Evolutionary conservation across 2,113 vertebrate species (phyloP), one percentile per base, ranked within the genome.

Genomic region (Sebastes schlegelii): DNA sequence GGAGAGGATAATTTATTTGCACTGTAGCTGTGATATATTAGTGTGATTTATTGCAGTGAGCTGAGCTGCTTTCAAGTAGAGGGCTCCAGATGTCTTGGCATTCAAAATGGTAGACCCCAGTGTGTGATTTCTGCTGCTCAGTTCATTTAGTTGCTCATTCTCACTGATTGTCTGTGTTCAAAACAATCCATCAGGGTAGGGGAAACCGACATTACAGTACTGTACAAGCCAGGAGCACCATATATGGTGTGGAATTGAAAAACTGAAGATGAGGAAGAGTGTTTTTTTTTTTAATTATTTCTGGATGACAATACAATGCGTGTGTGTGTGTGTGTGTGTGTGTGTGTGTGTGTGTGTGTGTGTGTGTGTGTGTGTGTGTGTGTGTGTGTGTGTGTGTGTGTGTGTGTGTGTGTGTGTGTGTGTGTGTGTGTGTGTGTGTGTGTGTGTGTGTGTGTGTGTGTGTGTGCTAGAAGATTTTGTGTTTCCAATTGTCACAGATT

Each of bases 401-500:
- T 23, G 23, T 23, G 23, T 23, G 34, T 34, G 34, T 34, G 26
- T 34, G 7, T 55, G 49, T 52, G 19, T 54, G 43, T 72, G 58
- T 51, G 63, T 77, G 48, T 66, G 34, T 34, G 63, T 77, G 48
- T 66, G 34, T 34, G 21, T 61, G 63, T 77, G 48, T 66, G 26
- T 34, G 23, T 23, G 23, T 23, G 23, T 23, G 34, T 34, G 34
- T 34, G 26, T 34, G 7, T 55, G 49, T 52, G 19, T 54, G 43
- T 72, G 58, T 51, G 68, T 54, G 45, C n/a, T 51, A 19, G 64
- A 78, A 78, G 23, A 83, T 89, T 80, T 93, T 85, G 88, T 94
- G 92, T 93, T 92, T 92, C 91, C 91, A 93, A 93, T 93, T 95
- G 91, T 95, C 92, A 94, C 90, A 70, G 88, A 94, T 86, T 93